These are phyloP conservation scores for Myiozetetes cayanensis DNA, from an alignment of 2,113 vertebrate genomes.

Conservation along the genomic window DNA sequence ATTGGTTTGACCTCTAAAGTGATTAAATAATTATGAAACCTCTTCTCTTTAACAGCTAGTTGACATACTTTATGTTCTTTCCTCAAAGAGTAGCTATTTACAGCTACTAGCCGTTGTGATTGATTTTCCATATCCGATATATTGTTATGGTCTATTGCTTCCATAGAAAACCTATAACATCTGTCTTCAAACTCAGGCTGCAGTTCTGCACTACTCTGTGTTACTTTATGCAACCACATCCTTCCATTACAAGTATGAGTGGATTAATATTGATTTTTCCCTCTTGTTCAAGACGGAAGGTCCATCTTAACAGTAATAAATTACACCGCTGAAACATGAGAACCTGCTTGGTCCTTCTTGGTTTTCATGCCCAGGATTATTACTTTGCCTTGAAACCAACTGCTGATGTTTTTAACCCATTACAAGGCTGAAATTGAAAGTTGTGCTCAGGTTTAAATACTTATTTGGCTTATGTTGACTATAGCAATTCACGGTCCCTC, in stretches of 20 bases:
- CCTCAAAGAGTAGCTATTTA: slow-evolving; percentile 53
- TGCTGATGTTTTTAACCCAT: slow-evolving; percentile 57
- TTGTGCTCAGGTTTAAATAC: not conserved
- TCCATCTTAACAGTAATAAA: slow-evolving; percentile 70
- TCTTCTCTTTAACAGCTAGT: slow-evolving; percentile 66
- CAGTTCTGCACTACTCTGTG: slow-evolving; percentile 31
- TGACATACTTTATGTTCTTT: slow-evolving; percentile 66
- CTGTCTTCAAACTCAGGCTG: slow-evolving; percentile 64
- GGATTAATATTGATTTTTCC: slow-evolving; percentile 79
- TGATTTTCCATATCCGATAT: slow-evolving; percentile 75
- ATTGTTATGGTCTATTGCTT: slow-evolving; percentile 71
- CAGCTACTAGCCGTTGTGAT: slow-evolving; percentile 57
- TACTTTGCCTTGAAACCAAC: slow-evolving; percentile 32
- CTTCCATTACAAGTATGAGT: slow-evolving; percentile 76
- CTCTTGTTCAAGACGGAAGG: slow-evolving; percentile 57
- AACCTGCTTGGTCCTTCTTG: slow-evolving; percentile 4
- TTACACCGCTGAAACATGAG: slow-evolving; percentile 53
- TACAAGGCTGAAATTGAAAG: not conserved
- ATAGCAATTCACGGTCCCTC: not conserved
- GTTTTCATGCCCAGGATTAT: slow-evolving; percentile 34
- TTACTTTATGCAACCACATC: slow-evolving; percentile 71
- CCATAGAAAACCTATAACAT: slow-evolving; percentile 69
- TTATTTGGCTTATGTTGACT: not conserved
- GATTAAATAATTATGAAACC: slow-evolving; percentile 73
- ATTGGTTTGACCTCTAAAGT: slow-evolving; percentile 70